Evolutionary conservation across 1,140 invertebrate genomes (phyloP).

Genomic region (Ostrea edulis): DNA sequence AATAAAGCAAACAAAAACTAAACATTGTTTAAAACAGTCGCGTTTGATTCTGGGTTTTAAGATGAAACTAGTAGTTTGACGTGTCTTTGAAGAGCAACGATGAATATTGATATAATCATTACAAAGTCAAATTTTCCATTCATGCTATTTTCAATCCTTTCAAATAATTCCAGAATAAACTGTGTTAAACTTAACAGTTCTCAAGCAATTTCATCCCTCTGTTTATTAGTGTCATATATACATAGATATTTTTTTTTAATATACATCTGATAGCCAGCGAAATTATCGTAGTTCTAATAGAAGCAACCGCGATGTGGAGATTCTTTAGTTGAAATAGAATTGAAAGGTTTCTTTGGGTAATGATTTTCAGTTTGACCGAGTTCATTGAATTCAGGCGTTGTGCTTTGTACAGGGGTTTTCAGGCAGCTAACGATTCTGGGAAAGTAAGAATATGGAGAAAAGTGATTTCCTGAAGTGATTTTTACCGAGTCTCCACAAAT

Average conservation of each 20-base stretch:
- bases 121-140: neutral
- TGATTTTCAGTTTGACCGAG: neutral
- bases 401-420: neutral
- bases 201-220: neutral
- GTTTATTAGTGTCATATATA: conserved; percentile 10
- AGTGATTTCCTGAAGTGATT: conserved; percentile 10
- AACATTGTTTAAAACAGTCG: too few species aligned
- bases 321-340: conserved; percentile 5
- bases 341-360: conserved; percentile 13
- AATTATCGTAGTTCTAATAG: neutral
- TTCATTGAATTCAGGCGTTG: conserved; percentile 17
- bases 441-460: conserved; percentile 10
- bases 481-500: conserved; percentile 6
- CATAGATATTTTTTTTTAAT: neutral
- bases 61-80: neutral
- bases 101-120: neutral
- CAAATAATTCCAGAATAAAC: neutral
- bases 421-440: conserved; percentile 6
- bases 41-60: too few species aligned
- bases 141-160: neutral
- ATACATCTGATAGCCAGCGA: neutral
- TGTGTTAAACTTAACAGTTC: neutral
- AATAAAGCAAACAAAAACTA: neutral
- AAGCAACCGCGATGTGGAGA: neutral
- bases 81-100: too few species aligned